Evolutionary conservation across 1,140 invertebrate genomes (phyloP).

Genomic region (Trigoniulus corallinus): DNA sequence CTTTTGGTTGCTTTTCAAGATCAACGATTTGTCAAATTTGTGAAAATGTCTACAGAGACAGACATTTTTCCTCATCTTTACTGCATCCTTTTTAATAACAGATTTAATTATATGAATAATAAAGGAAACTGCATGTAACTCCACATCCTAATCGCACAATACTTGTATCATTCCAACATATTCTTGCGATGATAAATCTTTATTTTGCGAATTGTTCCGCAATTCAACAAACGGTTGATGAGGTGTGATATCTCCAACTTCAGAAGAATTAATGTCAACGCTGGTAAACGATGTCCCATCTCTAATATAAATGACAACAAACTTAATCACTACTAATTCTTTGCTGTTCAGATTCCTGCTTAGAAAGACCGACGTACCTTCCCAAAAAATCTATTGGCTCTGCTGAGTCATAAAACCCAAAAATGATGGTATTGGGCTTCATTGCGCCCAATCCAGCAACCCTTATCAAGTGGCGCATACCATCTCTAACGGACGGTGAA

Average conservation of each 20-base stretch:
- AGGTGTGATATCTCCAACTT: too few relatives aligned
- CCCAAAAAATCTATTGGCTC: slow-evolving; percentile 42
- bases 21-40: slow-evolving; percentile 40
- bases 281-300: too few relatives aligned
- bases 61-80: slow-evolving; percentile 87
- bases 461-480: slow-evolving; percentile 78
- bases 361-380: too few relatives aligned
- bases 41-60: slow-evolving; percentile 86
- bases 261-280: too few relatives aligned
- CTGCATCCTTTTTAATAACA: slow-evolving; percentile 54
- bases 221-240: slow-evolving; percentile 12
- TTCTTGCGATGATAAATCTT: slow-evolving; percentile 33
- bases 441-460: slow-evolving; percentile 92
- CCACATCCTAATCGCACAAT: neutral
- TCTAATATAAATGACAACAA: too few relatives aligned
- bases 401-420: slow-evolving; percentile 69
- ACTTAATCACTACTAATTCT: too few relatives aligned
- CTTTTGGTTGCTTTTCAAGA: slow-evolving; percentile 23
- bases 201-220: slow-evolving; percentile 17
- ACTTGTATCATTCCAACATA: slow-evolving; percentile 70
- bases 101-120: too few relatives aligned
- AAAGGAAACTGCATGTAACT: too few relatives aligned
- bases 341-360: too few relatives aligned
- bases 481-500: slow-evolving; percentile 63
- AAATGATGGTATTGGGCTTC: slow-evolving; percentile 89